Evolutionary conservation across 2,797 vertebrate species (phyloP), one percentile per base, ranked within the genome.

Genomic region (Pelobates cultripes): DNA sequence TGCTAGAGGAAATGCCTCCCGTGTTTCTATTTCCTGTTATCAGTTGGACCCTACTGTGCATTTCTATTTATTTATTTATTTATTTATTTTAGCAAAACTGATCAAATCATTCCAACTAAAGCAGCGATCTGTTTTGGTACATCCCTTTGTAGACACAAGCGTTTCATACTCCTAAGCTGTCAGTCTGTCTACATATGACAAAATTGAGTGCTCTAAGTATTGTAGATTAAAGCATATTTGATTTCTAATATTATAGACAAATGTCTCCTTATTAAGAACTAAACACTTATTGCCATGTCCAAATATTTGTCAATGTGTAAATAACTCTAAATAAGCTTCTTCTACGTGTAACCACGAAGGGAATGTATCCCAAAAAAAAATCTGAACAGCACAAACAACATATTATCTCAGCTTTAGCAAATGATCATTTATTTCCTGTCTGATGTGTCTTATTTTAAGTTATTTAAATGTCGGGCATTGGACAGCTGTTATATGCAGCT

Each of bases 341-440:
- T 80, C 73, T 67, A 75, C 70, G 77, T 76, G 60, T 79, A 76
- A 84, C 82, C 82, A 60, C 82, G 28, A 28, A 80, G 68, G 68
- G 77, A 84, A 68, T 28, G 57, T 71, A 79, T 80, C 71, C 77
- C 76, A 84, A 79, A 84, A 79, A 57, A 57, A 79, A 79, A 84
- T 57, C 67, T 70, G 73, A 76, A 67, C 64, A 72, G 72, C 73
- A 79, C 82, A 84, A 84, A 84, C 82, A 84, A 71, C 77, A 71
- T 76, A 80, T 84, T 84, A 84, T 79, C 77, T 44, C 57, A 84
- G 82, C 73, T 71, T 84, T 79, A 75, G 82, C 67, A 84, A 82
- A 80, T 72, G 73, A 83, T 74, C 70, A 79, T 79, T 84, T 79
- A 79, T 79, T 84, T 80, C 82, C 77, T 84, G 77, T 75, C n/a